A percentile compares a stretch with the other conserved stretches of the same genome.
Conservation (phyloP, 2,113 vertebrate species). For the Plecotus auritus region DNA sequence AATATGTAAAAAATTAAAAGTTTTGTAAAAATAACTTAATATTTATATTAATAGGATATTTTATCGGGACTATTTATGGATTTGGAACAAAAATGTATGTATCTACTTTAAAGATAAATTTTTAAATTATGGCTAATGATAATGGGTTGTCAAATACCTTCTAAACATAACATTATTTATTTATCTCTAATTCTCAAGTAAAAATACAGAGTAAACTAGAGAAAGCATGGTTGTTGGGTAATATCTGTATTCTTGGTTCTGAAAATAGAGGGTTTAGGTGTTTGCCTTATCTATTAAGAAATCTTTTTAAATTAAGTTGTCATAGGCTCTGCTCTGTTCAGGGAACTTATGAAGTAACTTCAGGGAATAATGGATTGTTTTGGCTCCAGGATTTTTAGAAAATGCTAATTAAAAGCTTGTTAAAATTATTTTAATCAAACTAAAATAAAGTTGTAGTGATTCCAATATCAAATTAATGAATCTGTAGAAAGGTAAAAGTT, state of each 20-base stretch:
- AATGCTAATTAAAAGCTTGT: neutral
- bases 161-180: neutral
- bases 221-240: neutral
- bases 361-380: neutral
- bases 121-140: neutral
- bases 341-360: neutral
- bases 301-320: slow-evolving; percentile 36
- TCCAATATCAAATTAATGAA: neutral
- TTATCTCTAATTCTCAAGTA: neutral
- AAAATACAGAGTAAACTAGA: neutral
- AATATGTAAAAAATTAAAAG: neutral
- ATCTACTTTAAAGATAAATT: neutral
- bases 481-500: neutral
- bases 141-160: neutral
- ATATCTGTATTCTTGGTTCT: neutral
- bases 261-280: neutral
- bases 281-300: neutral
- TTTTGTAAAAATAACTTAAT: neutral
- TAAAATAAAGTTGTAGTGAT: slow-evolving; percentile 29
- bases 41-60: neutral
- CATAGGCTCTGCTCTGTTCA: neutral
- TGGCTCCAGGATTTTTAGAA: neutral
- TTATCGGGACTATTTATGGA: neutral
- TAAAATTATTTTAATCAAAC: slow-evolving; percentile 24
- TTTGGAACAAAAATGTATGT: neutral